Evolutionary conservation across 2,888 invertebrate genomes (phyloP).

Genomic region (Oligia strigilis): DNA sequence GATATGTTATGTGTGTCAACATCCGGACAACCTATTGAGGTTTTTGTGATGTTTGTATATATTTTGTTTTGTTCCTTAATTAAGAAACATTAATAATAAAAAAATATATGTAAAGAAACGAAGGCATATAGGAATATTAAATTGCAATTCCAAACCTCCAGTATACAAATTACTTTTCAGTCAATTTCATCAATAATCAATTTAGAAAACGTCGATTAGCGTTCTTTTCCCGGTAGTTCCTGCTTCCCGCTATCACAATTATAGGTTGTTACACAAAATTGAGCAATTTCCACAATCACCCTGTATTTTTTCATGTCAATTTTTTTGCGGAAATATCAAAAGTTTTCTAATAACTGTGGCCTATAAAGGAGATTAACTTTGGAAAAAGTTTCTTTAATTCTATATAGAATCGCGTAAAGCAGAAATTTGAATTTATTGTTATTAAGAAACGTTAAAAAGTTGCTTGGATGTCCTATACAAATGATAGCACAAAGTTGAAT

Average conservation of each 20-base stretch:
- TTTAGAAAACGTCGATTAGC: constrained; percentile 40
- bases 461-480: neutral
- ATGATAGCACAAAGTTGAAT: neutral
- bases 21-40: no score
- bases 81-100: neutral
- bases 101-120: constrained; percentile 8
- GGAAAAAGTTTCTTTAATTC: constrained; percentile 64
- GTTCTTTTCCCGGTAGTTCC: constrained; percentile 21
- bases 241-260: constrained; percentile 35
- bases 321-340: constrained; percentile 55
- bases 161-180: constrained; percentile 23
- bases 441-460: constrained; percentile 33
- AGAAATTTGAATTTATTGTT: constrained; percentile 56
- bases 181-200: constrained; percentile 27
- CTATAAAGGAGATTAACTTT: constrained; percentile 66
- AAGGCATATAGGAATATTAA: constrained; percentile 10
- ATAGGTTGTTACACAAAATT: constrained; percentile 55
- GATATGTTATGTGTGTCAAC: no score
- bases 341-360: constrained; percentile 58
- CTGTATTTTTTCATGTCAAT: constrained; percentile 51
- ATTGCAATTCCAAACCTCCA: constrained; percentile 12
- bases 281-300: constrained; percentile 51
- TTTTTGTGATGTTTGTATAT: no score
- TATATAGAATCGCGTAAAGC: constrained; percentile 44
- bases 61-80: neutral